Evolutionary conservation across 92 coral and sea anemone species (phyloP), one percentile per base, ranked within the genome.

Genomic region (Micromussa lordhowensis): DNA sequence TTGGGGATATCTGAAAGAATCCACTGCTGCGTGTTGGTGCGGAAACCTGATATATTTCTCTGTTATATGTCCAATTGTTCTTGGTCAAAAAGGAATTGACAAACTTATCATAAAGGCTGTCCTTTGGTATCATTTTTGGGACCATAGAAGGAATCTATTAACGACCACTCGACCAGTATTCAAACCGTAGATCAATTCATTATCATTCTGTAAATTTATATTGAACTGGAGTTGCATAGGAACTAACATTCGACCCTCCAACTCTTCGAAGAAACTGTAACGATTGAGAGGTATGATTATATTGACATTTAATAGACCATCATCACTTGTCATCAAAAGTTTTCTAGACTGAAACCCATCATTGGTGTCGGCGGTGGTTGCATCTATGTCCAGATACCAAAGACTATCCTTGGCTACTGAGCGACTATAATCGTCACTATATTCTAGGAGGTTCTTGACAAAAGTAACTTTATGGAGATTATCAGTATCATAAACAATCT

Each of bases 11-110:
- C n/a, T n/a, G n/a, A n/a, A 66, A 66, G 19, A 35, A 64, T 13
- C 75, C 75, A 8, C 9, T 21, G 1, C 38, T 19, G 22, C 15
- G 69, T 38, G 85, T 66, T 16, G 55, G 29, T 21, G 55, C 19
- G 4, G 36, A 63, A 2, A 63, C 76, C 0, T 63, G 57, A 64
- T 68, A 82, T 63, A 82, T 38, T 26, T 82, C 85, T 66, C 77
- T 66, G 15, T 38, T 24, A 28, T 90, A 90, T 6, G 28, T 72
- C 90, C 93, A 90, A 1, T 40, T 54, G 32, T 71, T 66, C 2
- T 80, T 57, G 2, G 31, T 71, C 28, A 85, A 5, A 59, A 64
- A 86, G 21, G 19, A 53, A 4, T 10, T 24, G 26, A 79, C 73
- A 55, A 58, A 86, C 8, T 31, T 10, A 28, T 32, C 48, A 11